These are phyloP conservation scores for Scatophagus argus DNA, from an alignment of 2,113 vertebrate species.

Conservation along the genomic window DNA sequence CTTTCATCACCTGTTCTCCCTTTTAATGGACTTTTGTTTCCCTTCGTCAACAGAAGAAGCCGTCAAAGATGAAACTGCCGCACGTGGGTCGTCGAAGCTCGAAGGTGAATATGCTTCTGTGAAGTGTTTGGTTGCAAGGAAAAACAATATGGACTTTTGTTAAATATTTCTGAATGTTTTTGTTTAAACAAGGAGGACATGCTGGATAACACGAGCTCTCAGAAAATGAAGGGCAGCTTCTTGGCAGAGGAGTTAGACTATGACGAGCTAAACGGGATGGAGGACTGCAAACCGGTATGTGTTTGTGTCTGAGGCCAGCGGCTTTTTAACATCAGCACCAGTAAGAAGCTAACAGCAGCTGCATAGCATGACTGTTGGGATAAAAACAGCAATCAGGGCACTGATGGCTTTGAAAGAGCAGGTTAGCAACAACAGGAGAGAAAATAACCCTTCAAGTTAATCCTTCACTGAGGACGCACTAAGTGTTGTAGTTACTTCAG, in stretches of 20 bases:
- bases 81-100: conserved; percentile 14
- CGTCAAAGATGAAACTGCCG: conserved; percentile 12
- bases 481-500: not conserved
- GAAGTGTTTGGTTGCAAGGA: not conserved
- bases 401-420: not conserved
- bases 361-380: too few species aligned
- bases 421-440: not conserved
- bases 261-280: not conserved
- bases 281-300: conserved; percentile 64
- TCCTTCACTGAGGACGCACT: not conserved
- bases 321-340: too few species aligned
- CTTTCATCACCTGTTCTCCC: not conserved
- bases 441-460: not conserved
- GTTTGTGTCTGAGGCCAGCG: not conserved
- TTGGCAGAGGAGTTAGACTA: conserved; percentile 39
- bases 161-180: not conserved
- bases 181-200: conserved; percentile 33
- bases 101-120: conserved; percentile 33
- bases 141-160: not conserved
- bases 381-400: not conserved
- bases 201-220: not conserved
- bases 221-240: conserved; percentile 45
- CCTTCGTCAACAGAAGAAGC: conserved; percentile 43
- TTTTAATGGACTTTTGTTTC: not conserved
- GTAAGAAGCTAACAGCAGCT: not conserved